These are phyloP conservation scores for Mesoclemmys tuberculata DNA, from an alignment of 2,113 vertebrate genomes.

Conservation along the genomic window DNA sequence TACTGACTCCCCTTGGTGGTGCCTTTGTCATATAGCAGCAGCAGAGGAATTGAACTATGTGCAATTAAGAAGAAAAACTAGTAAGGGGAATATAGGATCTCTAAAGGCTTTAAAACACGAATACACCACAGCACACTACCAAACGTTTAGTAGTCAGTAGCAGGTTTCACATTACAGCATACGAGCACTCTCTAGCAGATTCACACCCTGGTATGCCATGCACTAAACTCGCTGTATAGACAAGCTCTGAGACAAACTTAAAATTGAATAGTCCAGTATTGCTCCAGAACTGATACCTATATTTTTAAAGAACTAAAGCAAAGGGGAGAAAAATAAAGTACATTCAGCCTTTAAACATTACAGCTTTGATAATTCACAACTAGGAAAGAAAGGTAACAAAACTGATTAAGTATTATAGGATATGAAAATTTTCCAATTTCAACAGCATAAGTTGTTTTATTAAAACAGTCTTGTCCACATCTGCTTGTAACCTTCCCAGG, in stretches of 20 bases:
- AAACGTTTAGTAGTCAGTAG: too few relatives aligned
- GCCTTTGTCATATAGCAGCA: background rate
- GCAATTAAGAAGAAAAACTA: background rate
- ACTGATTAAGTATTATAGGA: background rate
- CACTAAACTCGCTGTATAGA: too few relatives aligned
- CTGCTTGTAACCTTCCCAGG: background rate
- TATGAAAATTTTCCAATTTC: background rate
- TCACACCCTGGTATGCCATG: too few relatives aligned
- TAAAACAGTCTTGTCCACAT: background rate
- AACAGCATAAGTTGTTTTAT: background rate
- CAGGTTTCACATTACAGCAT: too few relatives aligned
- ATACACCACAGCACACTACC: too few relatives aligned
- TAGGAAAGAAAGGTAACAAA: background rate
- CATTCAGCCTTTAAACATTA: background rate
- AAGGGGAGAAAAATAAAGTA: accelerated
- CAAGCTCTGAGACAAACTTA: background rate
- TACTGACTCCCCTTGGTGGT: background rate
- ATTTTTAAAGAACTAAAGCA: background rate
- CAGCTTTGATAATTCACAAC: background rate
- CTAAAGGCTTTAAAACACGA: too few relatives aligned
- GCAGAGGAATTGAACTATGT: background rate
- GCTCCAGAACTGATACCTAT: background rate
- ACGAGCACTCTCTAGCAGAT: too few relatives aligned
- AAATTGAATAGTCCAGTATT: background rate
- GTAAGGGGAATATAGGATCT: background rate